Evolutionary conservation across 2,888 invertebrate genomes (phyloP), one percentile per base, ranked within the genome.

Genomic region (Antheraea yamamai): DNA sequence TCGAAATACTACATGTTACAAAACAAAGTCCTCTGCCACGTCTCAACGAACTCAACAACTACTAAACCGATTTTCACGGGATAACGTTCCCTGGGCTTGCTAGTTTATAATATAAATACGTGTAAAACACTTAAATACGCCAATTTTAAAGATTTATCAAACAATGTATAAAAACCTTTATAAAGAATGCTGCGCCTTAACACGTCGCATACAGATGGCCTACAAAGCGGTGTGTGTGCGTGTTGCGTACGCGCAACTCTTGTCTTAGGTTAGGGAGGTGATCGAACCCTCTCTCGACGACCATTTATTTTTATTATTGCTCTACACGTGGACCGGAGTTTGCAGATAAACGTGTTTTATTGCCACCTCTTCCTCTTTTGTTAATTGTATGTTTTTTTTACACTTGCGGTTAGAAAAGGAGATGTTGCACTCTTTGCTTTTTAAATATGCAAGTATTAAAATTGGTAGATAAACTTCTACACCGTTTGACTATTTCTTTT

Each of bases 231-330:
- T 78, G 81, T 77, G 76, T 88, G 88, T 86, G 91, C 83, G 90
- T 87, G 88, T 82, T 91, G 91, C 91, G 91, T 91, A 90, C 89
- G 89, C 74, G 74, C 68, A 74, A 90, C 92, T 92, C 94, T 94
- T 94, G 94, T 94, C 94, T 95, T 94, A 95, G 94, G 94, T 95
- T 95, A 95, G 94, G 94, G 92, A 94, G 94, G 94, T 94, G 93
- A 93, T 89, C 91, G 94, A 94, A 94, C 94, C 91, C 92, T 90
- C 91, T 91, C 82, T 89, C 91, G 89, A 91, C 90, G 92, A 91
- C 91, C 91, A 91, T 94, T 93, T 95, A 94, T 94, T 94, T 95
- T 95, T 95, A 94, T 93, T 94, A 91, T 92, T 87, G 87, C 83
- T 80, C 87, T 89, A 89, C 94, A 94, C 94, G 94, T 93, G 94